Percentiles rank a stretch among this genome's conserved stretches.
Evolutionary conservation across 2,113 vertebrate genomes (phyloP).

Genomic region (Aspidoscelis tigris): DNA sequence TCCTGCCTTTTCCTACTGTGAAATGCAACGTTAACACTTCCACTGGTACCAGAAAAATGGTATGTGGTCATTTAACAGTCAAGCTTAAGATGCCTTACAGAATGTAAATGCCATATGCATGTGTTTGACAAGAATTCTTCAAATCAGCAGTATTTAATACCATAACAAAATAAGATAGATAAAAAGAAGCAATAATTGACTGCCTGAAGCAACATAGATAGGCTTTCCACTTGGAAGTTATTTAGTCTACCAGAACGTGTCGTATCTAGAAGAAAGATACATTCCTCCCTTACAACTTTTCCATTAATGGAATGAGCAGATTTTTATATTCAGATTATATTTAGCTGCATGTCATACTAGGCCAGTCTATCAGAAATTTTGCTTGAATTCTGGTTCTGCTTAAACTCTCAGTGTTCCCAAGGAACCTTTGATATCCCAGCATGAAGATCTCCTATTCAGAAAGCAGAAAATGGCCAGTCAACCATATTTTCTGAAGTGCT

Average conservation of each 20-base stretch:
- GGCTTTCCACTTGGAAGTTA: background rate
- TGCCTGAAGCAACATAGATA: conserved; percentile 26
- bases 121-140: background rate
- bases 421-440: background rate
- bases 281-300: background rate
- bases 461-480: background rate
- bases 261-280: background rate
- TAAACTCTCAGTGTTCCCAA: background rate
- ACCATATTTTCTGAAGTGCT: background rate
- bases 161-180: conserved; percentile 3
- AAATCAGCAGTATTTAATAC: conserved; percentile 15
- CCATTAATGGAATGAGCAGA: background rate
- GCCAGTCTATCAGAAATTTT: no score
- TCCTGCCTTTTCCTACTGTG: background rate
- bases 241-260: background rate
- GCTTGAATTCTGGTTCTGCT: background rate
- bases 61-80: conserved; percentile 18
- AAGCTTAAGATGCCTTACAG: background rate
- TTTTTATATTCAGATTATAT: conserved; percentile 9
- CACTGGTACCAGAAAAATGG: background rate
- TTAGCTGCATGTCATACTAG: background rate
- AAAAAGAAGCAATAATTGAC: conserved; percentile 11
- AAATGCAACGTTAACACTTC: background rate
- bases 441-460: background rate
- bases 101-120: conserved; percentile 1